A percentile compares a stretch with the other conserved stretches of the same genome.
Conservation (phyloP, 2,888 invertebrate genomes). For the Orgyia antiqua region DNA sequence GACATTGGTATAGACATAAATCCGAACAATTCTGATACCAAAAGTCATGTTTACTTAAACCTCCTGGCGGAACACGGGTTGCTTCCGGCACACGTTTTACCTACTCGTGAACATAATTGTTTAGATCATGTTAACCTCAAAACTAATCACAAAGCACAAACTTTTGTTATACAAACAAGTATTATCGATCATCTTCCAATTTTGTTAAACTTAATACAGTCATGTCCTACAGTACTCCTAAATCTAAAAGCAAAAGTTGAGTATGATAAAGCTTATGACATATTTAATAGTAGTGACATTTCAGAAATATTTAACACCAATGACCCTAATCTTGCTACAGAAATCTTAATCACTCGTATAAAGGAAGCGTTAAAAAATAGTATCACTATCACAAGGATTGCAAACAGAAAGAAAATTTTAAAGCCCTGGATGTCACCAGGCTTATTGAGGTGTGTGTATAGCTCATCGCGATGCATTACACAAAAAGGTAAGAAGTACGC, state of each 20-base stretch:
- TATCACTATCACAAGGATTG: background rate
- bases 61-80: background rate
- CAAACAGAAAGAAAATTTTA: too few relatives aligned
- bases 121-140: slow-evolving; percentile 3
- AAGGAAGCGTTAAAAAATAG: background rate
- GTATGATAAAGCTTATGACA: background rate
- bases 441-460: too few relatives aligned
- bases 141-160: slow-evolving; percentile 1
- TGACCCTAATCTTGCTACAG: background rate
- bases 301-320: background rate
- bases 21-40: background rate
- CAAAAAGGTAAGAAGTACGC: background rate
- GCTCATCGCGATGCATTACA: background rate
- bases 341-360: background rate
- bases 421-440: too few relatives aligned
- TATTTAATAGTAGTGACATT: background rate
- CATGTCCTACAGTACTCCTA: background rate
- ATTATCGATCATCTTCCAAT: slow-evolving; percentile 2
- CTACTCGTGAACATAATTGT: slow-evolving; percentile 2
- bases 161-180: slow-evolving; percentile 2
- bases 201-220: background rate
- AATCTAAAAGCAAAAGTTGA: background rate
- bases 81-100: slow-evolving; percentile 5
- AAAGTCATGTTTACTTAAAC: background rate
- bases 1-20: background rate